phyloP scores from a whole-genome alignment of 2,797 vertebrate species.

The Iguana delicatissima region DNA sequence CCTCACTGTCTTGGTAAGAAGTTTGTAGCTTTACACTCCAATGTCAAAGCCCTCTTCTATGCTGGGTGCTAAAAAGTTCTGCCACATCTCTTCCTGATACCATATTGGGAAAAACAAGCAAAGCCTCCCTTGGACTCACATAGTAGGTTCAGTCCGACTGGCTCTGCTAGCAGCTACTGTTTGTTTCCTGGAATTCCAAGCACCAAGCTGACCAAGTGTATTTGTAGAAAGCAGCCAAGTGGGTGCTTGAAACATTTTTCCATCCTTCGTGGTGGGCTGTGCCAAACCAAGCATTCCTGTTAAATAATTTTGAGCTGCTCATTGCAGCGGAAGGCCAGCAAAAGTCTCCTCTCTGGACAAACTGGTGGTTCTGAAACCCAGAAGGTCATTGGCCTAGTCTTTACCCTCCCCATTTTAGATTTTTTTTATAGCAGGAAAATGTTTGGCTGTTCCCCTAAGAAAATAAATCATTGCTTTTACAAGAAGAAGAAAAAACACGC shows the following conservation, averaged over 20 bases:
- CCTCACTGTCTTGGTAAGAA: neutral
- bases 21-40: slow-evolving; percentile 36
- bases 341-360: neutral
- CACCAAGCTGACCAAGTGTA: slow-evolving; percentile 50
- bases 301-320: slow-evolving; percentile 44
- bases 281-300: slow-evolving; percentile 51
- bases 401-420: neutral
- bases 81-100: neutral
- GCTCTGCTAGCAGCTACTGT: slow-evolving; percentile 69
- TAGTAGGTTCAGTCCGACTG: slow-evolving; percentile 29
- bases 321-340: slow-evolving; percentile 23
- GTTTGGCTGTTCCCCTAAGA: neutral
- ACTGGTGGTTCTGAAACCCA: slow-evolving; percentile 21
- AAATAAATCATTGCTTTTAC: neutral
- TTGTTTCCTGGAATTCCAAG: slow-evolving; percentile 75
- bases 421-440: neutral
- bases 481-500: neutral
- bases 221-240: slow-evolving; percentile 48
- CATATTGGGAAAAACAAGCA: neutral
- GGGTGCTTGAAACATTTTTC: slow-evolving; percentile 38
- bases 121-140: neutral
- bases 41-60: neutral
- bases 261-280: slow-evolving; percentile 37
- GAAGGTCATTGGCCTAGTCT: neutral
- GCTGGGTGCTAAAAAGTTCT: neutral